phyloP scores from a whole-genome alignment of 2,797 vertebrate genomes.

The Ceryle rudis region DNA sequence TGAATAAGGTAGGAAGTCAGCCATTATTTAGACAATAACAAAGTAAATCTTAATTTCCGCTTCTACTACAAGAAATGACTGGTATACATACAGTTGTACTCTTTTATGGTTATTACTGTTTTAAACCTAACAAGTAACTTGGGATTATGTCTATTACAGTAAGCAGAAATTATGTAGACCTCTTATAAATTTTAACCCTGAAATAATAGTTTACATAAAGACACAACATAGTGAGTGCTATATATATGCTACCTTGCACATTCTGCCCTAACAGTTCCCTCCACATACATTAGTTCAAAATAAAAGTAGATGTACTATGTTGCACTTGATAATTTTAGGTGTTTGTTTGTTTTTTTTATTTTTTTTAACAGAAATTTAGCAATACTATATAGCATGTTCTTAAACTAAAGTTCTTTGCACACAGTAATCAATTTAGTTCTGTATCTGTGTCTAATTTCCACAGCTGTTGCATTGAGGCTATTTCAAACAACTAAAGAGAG shows the following conservation, averaged over 20 bases:
- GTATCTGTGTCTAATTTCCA: not conserved
- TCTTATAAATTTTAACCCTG: not conserved
- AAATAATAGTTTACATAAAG: not conserved
- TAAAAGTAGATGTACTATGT: not conserved
- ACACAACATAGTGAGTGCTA: not conserved
- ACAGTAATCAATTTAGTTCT: not conserved
- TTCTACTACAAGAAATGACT: not conserved
- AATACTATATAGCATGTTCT: not conserved
- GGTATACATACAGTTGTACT: not conserved
- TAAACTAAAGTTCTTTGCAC: not conserved
- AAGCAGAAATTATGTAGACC: accelerated
- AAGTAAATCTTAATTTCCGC: not conserved
- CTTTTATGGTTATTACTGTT: not conserved
- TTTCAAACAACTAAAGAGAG: not conserved
- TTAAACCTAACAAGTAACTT: not conserved
- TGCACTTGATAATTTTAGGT: not conserved
- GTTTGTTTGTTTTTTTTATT: not conserved
- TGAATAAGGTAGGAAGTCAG: not conserved
- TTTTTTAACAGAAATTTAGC: not conserved
- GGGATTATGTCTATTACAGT: not conserved
- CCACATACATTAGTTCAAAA: not conserved
- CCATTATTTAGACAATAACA: not conserved
- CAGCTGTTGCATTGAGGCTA: not conserved
- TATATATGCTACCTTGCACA: not conserved
- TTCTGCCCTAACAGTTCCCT: not conserved